Percentiles rank a stretch among this genome's conserved stretches.
Evolutionary conservation across 2,888 invertebrate genomes (phyloP).

Genomic region (Plebejus argus): DNA sequence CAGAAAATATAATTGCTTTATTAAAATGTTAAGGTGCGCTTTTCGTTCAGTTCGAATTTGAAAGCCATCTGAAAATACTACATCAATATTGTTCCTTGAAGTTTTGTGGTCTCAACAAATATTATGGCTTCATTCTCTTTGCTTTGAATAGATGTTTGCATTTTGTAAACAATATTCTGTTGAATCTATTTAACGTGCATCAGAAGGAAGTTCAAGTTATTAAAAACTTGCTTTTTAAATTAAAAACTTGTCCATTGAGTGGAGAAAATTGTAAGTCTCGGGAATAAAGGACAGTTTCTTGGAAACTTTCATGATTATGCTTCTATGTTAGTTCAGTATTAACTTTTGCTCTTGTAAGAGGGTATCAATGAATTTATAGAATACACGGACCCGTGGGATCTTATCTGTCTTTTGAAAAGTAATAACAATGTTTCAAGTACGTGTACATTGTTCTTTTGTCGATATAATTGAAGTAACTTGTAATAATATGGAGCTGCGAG

Average conservation of each 20-base stretch:
- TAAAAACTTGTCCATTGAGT: constrained; percentile 1
- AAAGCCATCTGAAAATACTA: constrained; percentile 25
- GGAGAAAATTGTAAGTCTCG: constrained; percentile 9
- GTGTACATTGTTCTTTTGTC: not conserved
- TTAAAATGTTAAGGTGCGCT: not conserved
- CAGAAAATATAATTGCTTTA: not conserved
- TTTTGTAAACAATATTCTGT: constrained; percentile 32
- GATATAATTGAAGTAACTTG: not conserved
- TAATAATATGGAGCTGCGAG: too few relatives aligned
- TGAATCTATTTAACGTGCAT: constrained; percentile 21
- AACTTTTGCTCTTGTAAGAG: not conserved
- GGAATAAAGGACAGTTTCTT: constrained; percentile 24
- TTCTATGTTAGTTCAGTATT: not conserved
- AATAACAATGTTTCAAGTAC: not conserved
- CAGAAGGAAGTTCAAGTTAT: constrained; percentile 7
- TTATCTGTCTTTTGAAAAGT: not conserved
- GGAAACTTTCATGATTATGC: not conserved
- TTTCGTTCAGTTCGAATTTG: not conserved
- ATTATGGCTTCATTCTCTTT: constrained; percentile 32
- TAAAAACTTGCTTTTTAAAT: constrained; percentile 27
- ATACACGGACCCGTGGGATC: not conserved
- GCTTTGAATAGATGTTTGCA: constrained; percentile 29
- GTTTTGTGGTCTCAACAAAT: constrained; percentile 37
- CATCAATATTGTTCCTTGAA: constrained; percentile 42
- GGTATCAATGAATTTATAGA: not conserved